Percentiles rank a stretch among this genome's conserved stretches.
These are phyloP conservation scores for Drosophila ogumai DNA, from an alignment of 1,140 invertebrate genomes.

Conservation along the genomic window DNA sequence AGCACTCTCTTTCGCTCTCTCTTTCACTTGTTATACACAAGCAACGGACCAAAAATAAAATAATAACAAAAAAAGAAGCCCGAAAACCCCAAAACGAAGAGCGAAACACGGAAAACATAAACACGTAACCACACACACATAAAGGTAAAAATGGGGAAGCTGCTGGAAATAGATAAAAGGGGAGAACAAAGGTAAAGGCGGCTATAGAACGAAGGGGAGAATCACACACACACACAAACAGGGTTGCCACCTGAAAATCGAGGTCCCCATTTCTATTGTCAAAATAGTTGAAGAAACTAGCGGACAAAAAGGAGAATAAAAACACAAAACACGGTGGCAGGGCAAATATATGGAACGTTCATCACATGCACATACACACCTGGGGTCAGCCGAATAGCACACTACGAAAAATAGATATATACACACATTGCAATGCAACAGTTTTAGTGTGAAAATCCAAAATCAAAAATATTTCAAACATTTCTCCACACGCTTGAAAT, in stretches of 20 bases:
- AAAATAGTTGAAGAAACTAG: conserved; percentile 5
- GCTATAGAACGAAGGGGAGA: conserved; percentile 5
- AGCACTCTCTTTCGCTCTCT: conserved; percentile 8
- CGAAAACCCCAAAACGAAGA: conserved; percentile 27
- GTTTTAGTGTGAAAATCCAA: conserved; percentile 15
- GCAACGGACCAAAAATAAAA: conserved; percentile 70
- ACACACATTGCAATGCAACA: conserved; percentile 6
- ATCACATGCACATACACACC: conserved; percentile 35
- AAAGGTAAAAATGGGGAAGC: conserved; percentile 73
- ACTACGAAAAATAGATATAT: conserved; percentile 8
- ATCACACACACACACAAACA: conserved; percentile 36
- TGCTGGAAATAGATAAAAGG: conserved; percentile 60
- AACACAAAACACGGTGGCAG: conserved; percentile 13
- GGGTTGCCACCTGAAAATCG: conserved; percentile 38
- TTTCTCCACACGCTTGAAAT: conserved; percentile 2
- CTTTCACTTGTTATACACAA: conserved; percentile 51
- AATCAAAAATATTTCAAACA: conserved; percentile 9
- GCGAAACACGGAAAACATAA: conserved; percentile 78
- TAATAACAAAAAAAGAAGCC: conserved; percentile 57
- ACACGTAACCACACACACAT: conserved; percentile 69
- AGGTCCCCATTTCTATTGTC: conserved; percentile 20
- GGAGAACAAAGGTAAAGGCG: background rate
- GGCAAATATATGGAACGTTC: conserved; percentile 28
- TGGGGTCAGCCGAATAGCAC: conserved; percentile 23
- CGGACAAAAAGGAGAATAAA: conserved; percentile 12